Base-by-base conservation (phyloP, 2,888 invertebrate species). In the Clusia tigrina region DNA sequence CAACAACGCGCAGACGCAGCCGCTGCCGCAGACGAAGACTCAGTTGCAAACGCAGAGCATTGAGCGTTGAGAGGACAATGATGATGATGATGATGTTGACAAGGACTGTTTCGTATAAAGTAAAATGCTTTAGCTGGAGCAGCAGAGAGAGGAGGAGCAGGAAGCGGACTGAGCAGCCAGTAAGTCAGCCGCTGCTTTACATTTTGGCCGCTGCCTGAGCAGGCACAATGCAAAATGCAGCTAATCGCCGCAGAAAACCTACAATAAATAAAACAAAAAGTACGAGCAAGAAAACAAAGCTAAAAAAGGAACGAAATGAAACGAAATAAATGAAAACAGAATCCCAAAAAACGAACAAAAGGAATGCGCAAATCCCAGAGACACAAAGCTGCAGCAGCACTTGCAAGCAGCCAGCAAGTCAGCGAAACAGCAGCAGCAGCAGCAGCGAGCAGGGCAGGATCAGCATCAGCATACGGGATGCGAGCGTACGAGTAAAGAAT, bases 181-280 rank as follows among this genome's bases (percentile, higher is more conserved):
- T 22, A 18, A 58, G 17, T 12, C 51, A 62, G 25, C 54, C n/a
- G 32, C 22, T 48, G 48, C 48, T 48, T 18, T 48, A 2, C 20
- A 18, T 48, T 42, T 42, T 42, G 42, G 22, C 48, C 22, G 48
- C 48, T 48, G 48, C 20, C 48, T 48, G 48, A 2, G 22, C 48
- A 48, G 22, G 55, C 58, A 60, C 64, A 66, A 66, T 62, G 62
- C 66, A 66, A 70, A 71, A 73, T 74, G 67, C 69, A 71, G 78
- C 78, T 78, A 77, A 77, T 78, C 78, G 75, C 72, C 74, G 73
- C 73, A 70, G 70, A 64, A 62, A 62, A 54, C 56, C 64, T 64
- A 63, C 53, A 63, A 58, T 54, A 62, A 32, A 54, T 48, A 32
- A 55, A 22, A 51, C 37, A 53, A 63, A 54, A 54, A 54, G 37